phyloP scores from a whole-genome alignment of 2,888 invertebrate genomes.

The Acanthococcus lagerstroemiae region DNA sequence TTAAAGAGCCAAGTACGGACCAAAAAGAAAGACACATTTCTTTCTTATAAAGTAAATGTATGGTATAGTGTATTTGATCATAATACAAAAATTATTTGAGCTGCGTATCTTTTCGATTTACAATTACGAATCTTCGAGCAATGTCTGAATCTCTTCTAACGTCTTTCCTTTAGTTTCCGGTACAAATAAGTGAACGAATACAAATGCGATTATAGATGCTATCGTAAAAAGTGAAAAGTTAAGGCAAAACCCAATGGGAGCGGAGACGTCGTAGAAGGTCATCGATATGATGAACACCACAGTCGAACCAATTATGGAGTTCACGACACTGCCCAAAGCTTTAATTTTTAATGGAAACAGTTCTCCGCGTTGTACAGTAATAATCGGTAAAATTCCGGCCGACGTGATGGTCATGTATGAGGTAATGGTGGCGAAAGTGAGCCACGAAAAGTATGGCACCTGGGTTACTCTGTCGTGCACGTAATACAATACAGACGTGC shows the following conservation, averaged over 20 bases:
- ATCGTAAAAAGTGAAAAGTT: background rate
- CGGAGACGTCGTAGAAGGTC: background rate
- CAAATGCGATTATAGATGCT: background rate
- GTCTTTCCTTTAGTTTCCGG: conserved; percentile 6
- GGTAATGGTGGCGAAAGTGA: conserved; percentile 2
- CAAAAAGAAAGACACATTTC: no score
- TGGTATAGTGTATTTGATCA: no score
- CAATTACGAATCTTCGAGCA: no score
- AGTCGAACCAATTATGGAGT: background rate
- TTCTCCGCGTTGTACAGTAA: conserved; percentile 4
- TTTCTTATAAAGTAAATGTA: no score
- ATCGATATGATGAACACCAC: background rate
- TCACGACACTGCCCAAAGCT: background rate
- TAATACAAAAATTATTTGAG: no score
- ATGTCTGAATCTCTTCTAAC: conserved; percentile 7
- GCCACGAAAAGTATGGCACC: conserved; percentile 4
- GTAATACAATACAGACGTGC: background rate
- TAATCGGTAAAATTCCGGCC: background rate
- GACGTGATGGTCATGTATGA: background rate
- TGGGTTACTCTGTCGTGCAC: background rate
- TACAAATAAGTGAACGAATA: conserved; percentile 9
- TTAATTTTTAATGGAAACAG: conserved; percentile 9
- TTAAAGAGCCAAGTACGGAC: no score
- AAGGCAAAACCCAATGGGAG: background rate
- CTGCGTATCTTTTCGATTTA: no score